Evolutionary conservation across 2,888 invertebrate species (phyloP), one percentile per base, ranked within the genome.

Genomic region (Scaeva pyrastri): DNA sequence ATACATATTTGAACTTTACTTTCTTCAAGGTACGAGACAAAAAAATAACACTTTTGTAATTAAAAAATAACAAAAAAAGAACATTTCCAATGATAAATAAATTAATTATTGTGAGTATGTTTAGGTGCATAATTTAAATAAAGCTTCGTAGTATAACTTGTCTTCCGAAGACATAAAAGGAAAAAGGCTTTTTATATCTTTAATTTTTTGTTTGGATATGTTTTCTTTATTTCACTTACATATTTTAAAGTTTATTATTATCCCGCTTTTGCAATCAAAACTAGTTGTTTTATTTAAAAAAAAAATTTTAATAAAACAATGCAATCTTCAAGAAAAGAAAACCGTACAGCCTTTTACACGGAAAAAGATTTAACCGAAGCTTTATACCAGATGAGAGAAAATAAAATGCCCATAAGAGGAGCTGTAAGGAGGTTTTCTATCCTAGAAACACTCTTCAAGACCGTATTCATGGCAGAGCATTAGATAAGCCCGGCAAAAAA

Each of bases 391-490:
- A n/a, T n/a, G n/a, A n/a, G 60, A 8, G 39, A 41, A 19, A 41
- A 60, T n/a, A 43, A 60, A 60, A 23, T 62, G 41, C 12, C 21
- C 14, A 26, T 23, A 16, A 45, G 56, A n/a, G 43, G 19, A 21
- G 71, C 71, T 21, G 21, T 21, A 26, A 31, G 56, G 19, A 43
- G 21, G 19, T 71, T 55, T 56, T 6, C 21, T n/a, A 43, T 26
- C 58, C 72, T 12, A 36, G 52, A 41, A 23, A 3, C 50, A 72
- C 58, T 58, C 43, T 72, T 19, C 70, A 70, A n/a, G 52, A 50
- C 8, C 39, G 52, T 8, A n/a, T 72, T 26, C 71, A 72, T 6
- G 43, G 56, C n/a, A 72, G 36, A 43, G 31, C 48, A n/a, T 16
- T 58, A n/a, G 39, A 39, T 16, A 31, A 31, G 36, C 31, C 66